Evolutionary conservation across 37 sponge, comb jelly and placozoan species (phyloP).

Genomic region (Theonella swinhoei): DNA sequence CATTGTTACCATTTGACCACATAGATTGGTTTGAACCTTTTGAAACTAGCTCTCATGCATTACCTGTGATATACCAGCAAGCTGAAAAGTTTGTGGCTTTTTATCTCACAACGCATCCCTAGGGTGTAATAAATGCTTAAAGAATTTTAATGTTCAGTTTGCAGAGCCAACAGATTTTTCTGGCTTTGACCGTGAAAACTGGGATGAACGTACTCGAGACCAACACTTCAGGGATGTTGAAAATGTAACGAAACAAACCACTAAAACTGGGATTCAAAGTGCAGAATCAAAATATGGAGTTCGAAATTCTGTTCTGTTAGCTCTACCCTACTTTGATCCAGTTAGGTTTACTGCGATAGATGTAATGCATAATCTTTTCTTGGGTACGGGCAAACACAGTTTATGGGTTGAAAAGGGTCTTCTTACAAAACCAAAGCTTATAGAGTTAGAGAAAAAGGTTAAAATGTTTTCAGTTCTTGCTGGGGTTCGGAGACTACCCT

Average conservation of each 20-base stretch:
- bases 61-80: constrained; percentile 68
- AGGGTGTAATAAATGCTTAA: constrained; percentile 34
- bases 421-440: constrained; percentile 4
- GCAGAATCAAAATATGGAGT: constrained; percentile 36
- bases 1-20: too few relatives aligned
- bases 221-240: constrained; percentile 11
- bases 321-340: constrained; percentile 57
- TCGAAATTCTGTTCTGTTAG: constrained; percentile 44
- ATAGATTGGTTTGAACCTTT: too few relatives aligned
- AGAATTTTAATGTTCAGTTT: constrained; percentile 11
- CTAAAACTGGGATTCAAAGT: background rate
- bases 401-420: constrained; percentile 30
- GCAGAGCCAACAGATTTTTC: background rate
- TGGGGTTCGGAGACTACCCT: too few relatives aligned
- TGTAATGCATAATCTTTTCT: constrained; percentile 46
- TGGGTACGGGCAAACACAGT: constrained; percentile 46
- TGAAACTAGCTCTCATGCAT: constrained; percentile 42
- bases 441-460: constrained; percentile 8
- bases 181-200: constrained; percentile 34
- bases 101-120: constrained; percentile 8
- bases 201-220: constrained; percentile 26
- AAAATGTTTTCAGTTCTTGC: constrained; percentile 26
- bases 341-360: constrained; percentile 40
- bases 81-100: constrained; percentile 67
- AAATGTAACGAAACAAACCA: background rate